Conservation (phyloP, 2,888 invertebrate species). For the Temnothorax rugatulus region DNA sequence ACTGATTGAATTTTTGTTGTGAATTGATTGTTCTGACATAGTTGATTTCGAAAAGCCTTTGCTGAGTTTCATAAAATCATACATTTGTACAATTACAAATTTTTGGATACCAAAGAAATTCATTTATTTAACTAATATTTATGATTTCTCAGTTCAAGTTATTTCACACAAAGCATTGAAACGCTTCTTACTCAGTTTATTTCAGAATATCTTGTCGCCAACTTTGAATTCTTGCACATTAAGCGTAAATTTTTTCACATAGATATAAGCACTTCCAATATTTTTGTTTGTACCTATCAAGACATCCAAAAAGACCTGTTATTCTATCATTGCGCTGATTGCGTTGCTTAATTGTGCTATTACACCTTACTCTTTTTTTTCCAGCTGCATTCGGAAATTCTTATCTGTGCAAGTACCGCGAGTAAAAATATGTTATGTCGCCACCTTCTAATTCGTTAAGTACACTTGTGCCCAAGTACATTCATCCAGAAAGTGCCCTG, state of each 20-base stretch:
- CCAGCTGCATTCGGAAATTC: constrained; percentile 30
- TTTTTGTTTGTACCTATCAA: constrained; percentile 1
- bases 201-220: constrained; percentile 20
- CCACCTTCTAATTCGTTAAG: constrained; percentile 43
- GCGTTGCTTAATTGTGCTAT: constrained; percentile 1
- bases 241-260: constrained; percentile 34
- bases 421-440: constrained; percentile 50
- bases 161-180: constrained; percentile 39
- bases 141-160: background rate
- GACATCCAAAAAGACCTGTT: constrained; percentile 1
- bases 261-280: constrained; percentile 31
- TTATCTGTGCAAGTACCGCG: constrained; percentile 33
- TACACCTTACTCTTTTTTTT: constrained; percentile 7
- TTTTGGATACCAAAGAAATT: background rate
- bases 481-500: constrained; percentile 42
- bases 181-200: constrained; percentile 33
- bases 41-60: constrained; percentile 10
- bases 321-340: constrained; percentile 1
- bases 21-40: constrained; percentile 9
- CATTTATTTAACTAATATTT: background rate
- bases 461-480: constrained; percentile 54
- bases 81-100: constrained; percentile 17
- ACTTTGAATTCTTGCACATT: constrained; percentile 24
- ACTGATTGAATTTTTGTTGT: background rate
- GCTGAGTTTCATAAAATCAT: background rate